Percentiles rank a stretch among this genome's conserved stretches.
phyloP scores from a whole-genome alignment of 1,140 invertebrate species.

The Argopecten irradians region DNA sequence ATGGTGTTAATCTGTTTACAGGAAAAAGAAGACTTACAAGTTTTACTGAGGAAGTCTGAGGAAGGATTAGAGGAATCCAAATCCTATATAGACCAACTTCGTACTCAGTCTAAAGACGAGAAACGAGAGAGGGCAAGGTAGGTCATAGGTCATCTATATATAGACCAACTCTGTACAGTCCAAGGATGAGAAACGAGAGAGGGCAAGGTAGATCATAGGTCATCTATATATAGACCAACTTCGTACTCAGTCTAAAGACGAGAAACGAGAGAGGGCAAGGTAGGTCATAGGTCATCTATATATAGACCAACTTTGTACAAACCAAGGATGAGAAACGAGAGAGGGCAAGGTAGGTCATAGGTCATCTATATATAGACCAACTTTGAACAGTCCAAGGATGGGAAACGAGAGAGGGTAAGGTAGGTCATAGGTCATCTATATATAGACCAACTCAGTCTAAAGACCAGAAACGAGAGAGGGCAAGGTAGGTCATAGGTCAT shows the following conservation, averaged over 20 bases:
- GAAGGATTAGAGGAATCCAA: constrained; percentile 74
- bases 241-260: constrained; percentile 73
- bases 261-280: constrained; percentile 76
- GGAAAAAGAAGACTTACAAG: constrained; percentile 77
- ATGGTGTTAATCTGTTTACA: constrained; percentile 48
- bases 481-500: too few species aligned
- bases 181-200: too few species aligned
- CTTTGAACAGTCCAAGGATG: constrained; percentile 75
- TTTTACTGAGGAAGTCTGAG: constrained; percentile 73
- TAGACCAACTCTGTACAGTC: too few species aligned
- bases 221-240: constrained; percentile 76
- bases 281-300: too few species aligned
- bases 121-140: constrained; percentile 76
- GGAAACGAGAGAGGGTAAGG: constrained; percentile 76
- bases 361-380: constrained; percentile 75
- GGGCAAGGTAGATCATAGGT: too few species aligned
- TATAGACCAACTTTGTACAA: too few species aligned
- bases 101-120: constrained; percentile 75
- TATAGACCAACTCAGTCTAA: too few species aligned
- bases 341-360: too few species aligned
- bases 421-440: too few species aligned
- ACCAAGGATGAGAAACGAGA: too few species aligned
- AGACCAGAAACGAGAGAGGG: too few species aligned
- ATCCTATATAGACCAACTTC: constrained; percentile 73
- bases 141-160: too few species aligned